Percentiles rank a stretch among this genome's conserved stretches.
Evolutionary conservation across 2,113 vertebrate species (phyloP).

Genomic region (Epinephelus moara): DNA sequence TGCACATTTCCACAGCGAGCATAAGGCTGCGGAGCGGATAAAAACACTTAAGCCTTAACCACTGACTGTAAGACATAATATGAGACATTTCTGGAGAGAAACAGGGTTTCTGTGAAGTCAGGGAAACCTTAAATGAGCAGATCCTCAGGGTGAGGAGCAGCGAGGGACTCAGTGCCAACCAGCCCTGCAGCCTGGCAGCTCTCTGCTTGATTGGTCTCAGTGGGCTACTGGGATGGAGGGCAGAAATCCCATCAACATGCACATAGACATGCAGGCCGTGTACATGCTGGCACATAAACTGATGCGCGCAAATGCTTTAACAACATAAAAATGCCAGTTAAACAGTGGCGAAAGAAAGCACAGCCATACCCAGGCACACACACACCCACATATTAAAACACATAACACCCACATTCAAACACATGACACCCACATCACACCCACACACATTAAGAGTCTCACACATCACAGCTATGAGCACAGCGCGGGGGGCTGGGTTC

Average conservation of each 20-base stretch:
- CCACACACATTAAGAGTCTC: slow-evolving; percentile 68
- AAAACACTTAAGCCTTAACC: slow-evolving; percentile 42
- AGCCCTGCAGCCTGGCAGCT: slow-evolving; percentile 70
- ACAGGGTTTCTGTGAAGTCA: slow-evolving; percentile 56
- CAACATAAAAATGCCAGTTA: background rate
- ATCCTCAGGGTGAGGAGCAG: slow-evolving; percentile 60
- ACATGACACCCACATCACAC: slow-evolving; percentile 60
- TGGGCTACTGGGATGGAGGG: slow-evolving; percentile 63
- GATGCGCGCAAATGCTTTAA: slow-evolving; percentile 20
- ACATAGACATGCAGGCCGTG: slow-evolving; percentile 8
- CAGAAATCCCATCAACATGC: slow-evolving; percentile 62
- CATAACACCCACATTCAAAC: slow-evolving; percentile 60
- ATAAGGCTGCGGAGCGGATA: slow-evolving; percentile 20
- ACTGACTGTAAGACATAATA: slow-evolving; percentile 34
- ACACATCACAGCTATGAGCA: slow-evolving; percentile 52
- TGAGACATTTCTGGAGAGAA: slow-evolving; percentile 45
- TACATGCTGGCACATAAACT: slow-evolving; percentile 8
- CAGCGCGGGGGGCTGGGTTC: slow-evolving; percentile 43
- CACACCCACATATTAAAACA: slow-evolving; percentile 44
- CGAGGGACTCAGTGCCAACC: slow-evolving; percentile 59
- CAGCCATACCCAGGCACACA: background rate
- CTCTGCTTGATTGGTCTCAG: slow-evolving; percentile 76
- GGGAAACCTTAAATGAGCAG: slow-evolving; percentile 72
- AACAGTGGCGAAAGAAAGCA: background rate
- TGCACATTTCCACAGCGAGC: slow-evolving; percentile 19